These are phyloP conservation scores for Acholoe squamosa DNA, from an alignment of 2,888 invertebrate genomes.

Conservation along the genomic window DNA sequence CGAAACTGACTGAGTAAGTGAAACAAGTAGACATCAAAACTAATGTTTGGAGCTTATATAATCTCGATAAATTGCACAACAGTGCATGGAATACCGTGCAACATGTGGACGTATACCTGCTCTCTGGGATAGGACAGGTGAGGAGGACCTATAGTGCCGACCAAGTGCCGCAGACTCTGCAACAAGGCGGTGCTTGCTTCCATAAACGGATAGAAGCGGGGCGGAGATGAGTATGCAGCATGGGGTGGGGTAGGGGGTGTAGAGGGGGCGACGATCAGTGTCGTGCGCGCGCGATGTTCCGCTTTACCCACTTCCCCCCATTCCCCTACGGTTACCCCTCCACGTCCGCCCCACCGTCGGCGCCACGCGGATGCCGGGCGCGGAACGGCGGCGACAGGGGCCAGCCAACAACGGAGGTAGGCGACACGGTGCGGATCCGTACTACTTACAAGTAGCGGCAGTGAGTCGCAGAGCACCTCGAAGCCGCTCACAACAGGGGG, in stretches of 20 bases:
- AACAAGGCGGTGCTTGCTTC: constrained; percentile 41
- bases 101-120: not conserved
- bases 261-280: constrained; percentile 18
- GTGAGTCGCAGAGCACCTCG: constrained; percentile 12
- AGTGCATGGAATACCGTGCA: not conserved
- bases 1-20: not conserved
- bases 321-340: not conserved
- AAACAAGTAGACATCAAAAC: not conserved
- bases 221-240: not conserved
- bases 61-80: not conserved
- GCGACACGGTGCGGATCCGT: not conserved
- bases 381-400: constrained; percentile 30
- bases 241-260: not conserved
- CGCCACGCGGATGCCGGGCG: not conserved
- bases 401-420: not conserved
- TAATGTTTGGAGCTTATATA: not conserved
- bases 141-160: not conserved
- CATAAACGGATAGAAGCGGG: constrained; percentile 1
- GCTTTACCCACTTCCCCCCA: not conserved
- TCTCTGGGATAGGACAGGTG: not conserved
- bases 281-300: not conserved
- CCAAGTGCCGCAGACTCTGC: constrained; percentile 41
- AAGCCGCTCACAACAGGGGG: not conserved
- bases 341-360: not conserved
- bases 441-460: constrained; percentile 1